Evolutionary conservation across 2,888 invertebrate genomes (phyloP), one percentile per base, ranked within the genome.

Genomic region (Dioctria rufipes): DNA sequence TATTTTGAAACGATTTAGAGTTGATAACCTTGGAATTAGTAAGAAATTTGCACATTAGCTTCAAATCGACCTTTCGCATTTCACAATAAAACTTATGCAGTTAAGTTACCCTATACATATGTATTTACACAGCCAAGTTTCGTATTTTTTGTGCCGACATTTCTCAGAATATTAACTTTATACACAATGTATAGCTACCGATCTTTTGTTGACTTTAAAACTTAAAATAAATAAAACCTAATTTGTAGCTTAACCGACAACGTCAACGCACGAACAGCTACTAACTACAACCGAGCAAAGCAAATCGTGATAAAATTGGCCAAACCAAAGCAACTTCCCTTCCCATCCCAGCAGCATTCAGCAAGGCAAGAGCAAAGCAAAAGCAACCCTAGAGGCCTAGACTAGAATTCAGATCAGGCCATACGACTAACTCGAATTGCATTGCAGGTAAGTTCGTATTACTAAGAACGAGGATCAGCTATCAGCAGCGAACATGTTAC

Each of bases 251-350:
- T 54, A 51, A 37, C 39, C 75, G 43, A 75, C 61, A 43, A 25
- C 75, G 75, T 39, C 61, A 61, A 60, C 60, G 75, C 42, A 37
- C 51, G 75, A n/a, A 6, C 37, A 39, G 6, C 13, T 39, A 61
- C 43, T 43, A 60, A n/a, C 13, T 25, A 60, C 75, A 75, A 25
- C 61, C 60, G 60, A 60, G 42, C 75, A 75, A 42, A 75, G 61
- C 75, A 61, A 75, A 75, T 39, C 75, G 40, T 60, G 75, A 75
- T 75, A 75, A 25, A 25, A 75, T 39, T 60, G 75, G 60, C 75
- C 43, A 43, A 25, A 25, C 25, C 25, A 75, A 75, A 75, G 58
- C 49, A 51, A 71, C 71, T 71, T n/a, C n/a, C n/a, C n/a, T n/a
- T n/a, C n/a, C n/a, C n/a, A n/a, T n/a, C n/a, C n/a, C n/a, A 25